phyloP scores from a whole-genome alignment of 1,140 invertebrate genomes.

The Bicyclus anynana region DNA sequence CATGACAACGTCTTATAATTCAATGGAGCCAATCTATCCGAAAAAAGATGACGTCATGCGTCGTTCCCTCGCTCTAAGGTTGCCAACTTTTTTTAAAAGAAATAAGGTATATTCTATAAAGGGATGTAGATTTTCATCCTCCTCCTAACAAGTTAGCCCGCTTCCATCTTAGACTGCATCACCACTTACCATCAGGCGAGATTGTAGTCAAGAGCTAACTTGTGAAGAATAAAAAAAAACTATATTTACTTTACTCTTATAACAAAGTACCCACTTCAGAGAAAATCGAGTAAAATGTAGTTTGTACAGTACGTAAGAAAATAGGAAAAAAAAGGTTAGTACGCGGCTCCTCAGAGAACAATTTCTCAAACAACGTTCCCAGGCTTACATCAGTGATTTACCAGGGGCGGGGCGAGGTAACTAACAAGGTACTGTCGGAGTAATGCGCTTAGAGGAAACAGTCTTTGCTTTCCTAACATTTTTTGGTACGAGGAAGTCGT shows the following conservation, averaged over 20 bases:
- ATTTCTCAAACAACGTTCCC: conserved; percentile 56
- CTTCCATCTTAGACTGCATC: too few relatives aligned
- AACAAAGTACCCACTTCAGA: conserved; percentile 6
- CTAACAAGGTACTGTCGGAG: conserved; percentile 19
- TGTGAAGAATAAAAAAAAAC: neutral
- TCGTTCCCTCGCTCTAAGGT: too few relatives aligned
- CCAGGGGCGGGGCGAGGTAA: conserved; percentile 20
- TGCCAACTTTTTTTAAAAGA: too few relatives aligned
- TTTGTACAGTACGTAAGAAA: conserved; percentile 28
- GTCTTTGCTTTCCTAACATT: neutral
- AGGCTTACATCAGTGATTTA: conserved; percentile 43
- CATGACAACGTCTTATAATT: too few relatives aligned
- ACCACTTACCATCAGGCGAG: too few relatives aligned
- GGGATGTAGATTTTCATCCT: too few relatives aligned
- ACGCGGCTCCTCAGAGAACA: conserved; percentile 42
- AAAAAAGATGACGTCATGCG: too few relatives aligned
- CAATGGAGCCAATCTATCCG: too few relatives aligned
- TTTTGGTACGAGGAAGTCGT: neutral
- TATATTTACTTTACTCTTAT: neutral
- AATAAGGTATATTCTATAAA: too few relatives aligned
- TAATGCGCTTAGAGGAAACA: conserved; percentile 8
- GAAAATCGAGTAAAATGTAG: conserved; percentile 43
- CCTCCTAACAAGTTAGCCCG: too few relatives aligned
- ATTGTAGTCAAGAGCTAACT: too few relatives aligned
- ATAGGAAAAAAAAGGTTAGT: conserved; percentile 17